Evolutionary conservation across 2,113 vertebrate species (phyloP).

Genomic region (Caloenas nicobarica): DNA sequence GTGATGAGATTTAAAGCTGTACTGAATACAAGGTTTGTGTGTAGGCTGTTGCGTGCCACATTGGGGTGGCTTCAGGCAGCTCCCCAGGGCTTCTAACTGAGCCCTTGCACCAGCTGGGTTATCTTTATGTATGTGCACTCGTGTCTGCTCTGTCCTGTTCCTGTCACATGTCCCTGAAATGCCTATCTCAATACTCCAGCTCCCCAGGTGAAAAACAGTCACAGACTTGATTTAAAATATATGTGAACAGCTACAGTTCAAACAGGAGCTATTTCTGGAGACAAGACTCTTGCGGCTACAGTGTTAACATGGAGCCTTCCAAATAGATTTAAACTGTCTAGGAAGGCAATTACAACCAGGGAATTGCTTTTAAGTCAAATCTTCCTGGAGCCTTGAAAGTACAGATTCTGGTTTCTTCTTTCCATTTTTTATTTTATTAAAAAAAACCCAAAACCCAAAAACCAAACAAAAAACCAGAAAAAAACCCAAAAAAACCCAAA

Average conservation of each 20-base stretch:
- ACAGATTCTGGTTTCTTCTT: not conserved
- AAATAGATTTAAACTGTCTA: conserved; percentile 26
- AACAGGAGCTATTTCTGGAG: not conserved
- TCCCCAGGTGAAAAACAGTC: not conserved
- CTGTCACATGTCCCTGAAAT: not conserved
- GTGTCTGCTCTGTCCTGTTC: not conserved
- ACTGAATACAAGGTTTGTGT: not conserved
- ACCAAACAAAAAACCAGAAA: too few relatives aligned
- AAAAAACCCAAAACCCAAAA: too few relatives aligned
- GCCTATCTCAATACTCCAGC: not conserved
- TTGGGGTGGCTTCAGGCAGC: not conserved
- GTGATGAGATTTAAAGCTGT: not conserved
- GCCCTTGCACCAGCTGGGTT: not conserved
- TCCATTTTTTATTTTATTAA: not conserved
- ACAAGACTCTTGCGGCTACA: not conserved
- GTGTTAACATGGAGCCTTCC: conserved; percentile 2
- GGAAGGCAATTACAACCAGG: not conserved
- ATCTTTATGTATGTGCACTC: not conserved
- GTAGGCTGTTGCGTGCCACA: not conserved
- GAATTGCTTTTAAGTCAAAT: not conserved
- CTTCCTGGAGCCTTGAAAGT: conserved; percentile 1
- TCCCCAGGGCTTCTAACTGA: not conserved
- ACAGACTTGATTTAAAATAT: not conserved
- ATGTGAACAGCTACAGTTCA: not conserved
- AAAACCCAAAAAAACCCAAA: too few relatives aligned